phyloP scores from a whole-genome alignment of 2,888 invertebrate species.

The Doris montereyensis region DNA sequence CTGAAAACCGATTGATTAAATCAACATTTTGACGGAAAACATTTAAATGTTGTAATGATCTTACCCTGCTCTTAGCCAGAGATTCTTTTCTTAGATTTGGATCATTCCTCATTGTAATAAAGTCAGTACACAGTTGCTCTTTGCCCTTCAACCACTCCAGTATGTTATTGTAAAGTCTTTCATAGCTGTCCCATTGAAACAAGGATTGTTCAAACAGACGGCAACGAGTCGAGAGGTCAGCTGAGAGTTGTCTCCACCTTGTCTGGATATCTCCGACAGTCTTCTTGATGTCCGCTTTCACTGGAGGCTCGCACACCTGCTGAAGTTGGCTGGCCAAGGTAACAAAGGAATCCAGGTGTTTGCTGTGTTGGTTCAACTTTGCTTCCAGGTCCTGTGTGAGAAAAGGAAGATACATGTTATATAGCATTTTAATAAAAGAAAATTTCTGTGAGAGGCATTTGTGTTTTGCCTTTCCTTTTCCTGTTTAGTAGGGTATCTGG shows the following conservation, averaged over 20 bases:
- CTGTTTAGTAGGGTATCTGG: no score
- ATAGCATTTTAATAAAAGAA: no score
- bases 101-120: slow-evolving; percentile 55
- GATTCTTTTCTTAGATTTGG: slow-evolving; percentile 50
- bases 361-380: slow-evolving; percentile 52
- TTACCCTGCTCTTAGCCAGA: slow-evolving; percentile 58
- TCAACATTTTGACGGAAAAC: no score
- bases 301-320: slow-evolving; percentile 61
- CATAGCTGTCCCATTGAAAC: slow-evolving; percentile 63
- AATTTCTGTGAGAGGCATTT: no score
- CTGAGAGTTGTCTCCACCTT: slow-evolving; percentile 56
- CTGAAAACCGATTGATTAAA: no score
- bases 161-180: slow-evolving; percentile 56
- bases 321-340: slow-evolving; percentile 54
- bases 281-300: slow-evolving; percentile 57
- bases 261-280: slow-evolving; percentile 55
- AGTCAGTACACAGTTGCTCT: slow-evolving; percentile 57
- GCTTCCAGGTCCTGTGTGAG: slow-evolving; percentile 51
- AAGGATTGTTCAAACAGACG: slow-evolving; percentile 57
- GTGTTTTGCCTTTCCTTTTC: no score
- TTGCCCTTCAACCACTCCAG: slow-evolving; percentile 60
- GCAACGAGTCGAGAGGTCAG: slow-evolving; percentile 50
- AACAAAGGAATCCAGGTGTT: slow-evolving; percentile 54
- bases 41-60: no score
- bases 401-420: slow-evolving; percentile 10